Percentiles rank a stretch among this genome's conserved stretches.
These are phyloP conservation scores for Steatornis caripensis DNA, from an alignment of 2,113 vertebrate genomes.

Conservation along the genomic window DNA sequence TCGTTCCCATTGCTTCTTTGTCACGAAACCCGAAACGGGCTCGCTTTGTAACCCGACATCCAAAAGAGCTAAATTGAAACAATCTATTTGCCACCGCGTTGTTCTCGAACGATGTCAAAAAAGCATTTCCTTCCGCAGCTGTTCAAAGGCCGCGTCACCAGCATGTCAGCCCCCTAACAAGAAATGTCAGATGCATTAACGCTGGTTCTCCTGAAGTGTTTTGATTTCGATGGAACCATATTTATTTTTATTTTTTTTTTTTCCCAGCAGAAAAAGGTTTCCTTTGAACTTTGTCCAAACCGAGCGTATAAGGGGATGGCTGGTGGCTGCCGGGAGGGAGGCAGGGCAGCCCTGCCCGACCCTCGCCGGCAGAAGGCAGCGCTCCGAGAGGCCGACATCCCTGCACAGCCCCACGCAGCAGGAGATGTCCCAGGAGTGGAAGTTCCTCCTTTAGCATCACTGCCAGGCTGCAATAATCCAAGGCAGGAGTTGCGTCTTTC, in stretches of 20 bases:
- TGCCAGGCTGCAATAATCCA: neutral
- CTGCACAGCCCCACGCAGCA: accelerated
- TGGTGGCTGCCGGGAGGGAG: neutral
- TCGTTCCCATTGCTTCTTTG: accelerated
- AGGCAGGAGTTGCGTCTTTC: neutral
- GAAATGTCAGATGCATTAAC: neutral
- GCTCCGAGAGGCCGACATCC: neutral
- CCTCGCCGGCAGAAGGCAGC: neutral
- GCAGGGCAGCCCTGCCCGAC: neutral
- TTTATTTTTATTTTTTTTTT: too few species aligned
- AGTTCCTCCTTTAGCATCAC: neutral
- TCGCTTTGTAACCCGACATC: neutral
- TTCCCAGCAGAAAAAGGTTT: neutral
- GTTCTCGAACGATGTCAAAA: neutral
- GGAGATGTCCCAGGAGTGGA: neutral
- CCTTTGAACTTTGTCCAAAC: neutral
- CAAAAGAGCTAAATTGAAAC: neutral
- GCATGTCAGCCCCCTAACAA: neutral
- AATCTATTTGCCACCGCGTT: neutral
- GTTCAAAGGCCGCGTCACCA: neutral
- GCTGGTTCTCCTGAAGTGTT: neutral
- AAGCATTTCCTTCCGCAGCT: neutral
- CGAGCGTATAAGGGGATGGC: accelerated
- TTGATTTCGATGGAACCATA: neutral
- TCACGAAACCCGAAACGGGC: neutral